Conservation (phyloP, 2,113 vertebrate species). For the Anthoscopus minutus region DNA sequence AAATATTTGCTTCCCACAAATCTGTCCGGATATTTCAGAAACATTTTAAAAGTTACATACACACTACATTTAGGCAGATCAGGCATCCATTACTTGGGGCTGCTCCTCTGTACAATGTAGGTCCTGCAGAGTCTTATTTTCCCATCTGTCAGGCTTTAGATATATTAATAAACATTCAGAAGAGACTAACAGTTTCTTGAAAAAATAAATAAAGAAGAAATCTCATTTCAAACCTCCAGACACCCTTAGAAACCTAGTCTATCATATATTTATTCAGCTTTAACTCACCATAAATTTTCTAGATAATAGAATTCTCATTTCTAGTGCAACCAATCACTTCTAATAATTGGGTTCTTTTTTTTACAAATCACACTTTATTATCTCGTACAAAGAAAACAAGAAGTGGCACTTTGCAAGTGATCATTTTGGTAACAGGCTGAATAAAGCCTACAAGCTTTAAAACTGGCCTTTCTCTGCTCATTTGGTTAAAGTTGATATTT, state of each 20-base stretch:
- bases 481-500: not conserved
- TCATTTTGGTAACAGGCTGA: not conserved
- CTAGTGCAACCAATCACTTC: not conserved
- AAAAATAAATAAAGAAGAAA: not conserved
- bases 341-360: not conserved
- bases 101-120: not conserved
- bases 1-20: not conserved
- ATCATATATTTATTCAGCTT: not conserved
- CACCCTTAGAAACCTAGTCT: not conserved
- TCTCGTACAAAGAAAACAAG: not conserved
- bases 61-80: not conserved
- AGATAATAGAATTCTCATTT: not conserved
- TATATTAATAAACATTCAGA: not conserved
- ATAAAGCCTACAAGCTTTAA: not conserved
- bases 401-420: not conserved
- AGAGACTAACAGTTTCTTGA: not conserved
- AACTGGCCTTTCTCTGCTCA: not conserved
- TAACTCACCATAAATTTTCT: not conserved
- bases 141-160: not conserved
- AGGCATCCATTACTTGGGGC: not conserved
- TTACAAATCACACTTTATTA: not conserved
- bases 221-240: not conserved
- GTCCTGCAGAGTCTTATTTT: not conserved
- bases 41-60: not conserved
- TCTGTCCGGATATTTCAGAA: not conserved